These are phyloP conservation scores for Antigone vipio DNA, from an alignment of 2,113 vertebrate genomes.

Conservation along the genomic window DNA sequence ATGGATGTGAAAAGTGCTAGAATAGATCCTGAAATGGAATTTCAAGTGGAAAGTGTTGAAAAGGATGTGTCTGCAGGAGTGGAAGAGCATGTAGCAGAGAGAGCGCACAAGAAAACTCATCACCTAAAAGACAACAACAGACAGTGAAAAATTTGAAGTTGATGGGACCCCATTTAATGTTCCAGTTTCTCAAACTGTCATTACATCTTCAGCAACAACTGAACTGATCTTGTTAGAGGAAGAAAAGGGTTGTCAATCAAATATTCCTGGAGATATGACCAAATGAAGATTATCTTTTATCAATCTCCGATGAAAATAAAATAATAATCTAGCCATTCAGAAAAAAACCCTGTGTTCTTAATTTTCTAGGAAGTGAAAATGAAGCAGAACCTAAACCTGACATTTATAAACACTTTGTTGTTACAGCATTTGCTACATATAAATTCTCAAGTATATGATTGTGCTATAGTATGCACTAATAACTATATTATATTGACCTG, in stretches of 20 bases:
- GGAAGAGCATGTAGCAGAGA: neutral
- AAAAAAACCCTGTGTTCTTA: neutral
- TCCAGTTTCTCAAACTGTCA: neutral
- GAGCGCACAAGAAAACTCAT: conserved; percentile 22
- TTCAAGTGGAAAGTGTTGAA: conserved; percentile 38
- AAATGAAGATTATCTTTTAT: neutral
- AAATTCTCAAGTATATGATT: neutral
- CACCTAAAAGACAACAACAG: neutral
- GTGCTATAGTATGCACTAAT: neutral
- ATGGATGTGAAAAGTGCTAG: neutral
- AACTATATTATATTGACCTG: neutral
- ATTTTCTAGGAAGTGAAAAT: neutral
- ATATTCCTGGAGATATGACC: neutral
- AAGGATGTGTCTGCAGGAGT: neutral
- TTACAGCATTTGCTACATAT: neutral
- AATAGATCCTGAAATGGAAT: conserved; percentile 38
- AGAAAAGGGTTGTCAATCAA: neutral
- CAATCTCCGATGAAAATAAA: neutral
- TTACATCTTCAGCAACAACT: neutral
- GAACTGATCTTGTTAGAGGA: neutral
- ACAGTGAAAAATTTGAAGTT: neutral
- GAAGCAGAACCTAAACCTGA: neutral
- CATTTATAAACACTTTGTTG: neutral
- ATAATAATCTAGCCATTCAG: neutral
- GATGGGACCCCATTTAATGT: neutral